These are phyloP conservation scores for Poecile montanus DNA, from an alignment of 2,797 vertebrate genomes.

Conservation along the genomic window DNA sequence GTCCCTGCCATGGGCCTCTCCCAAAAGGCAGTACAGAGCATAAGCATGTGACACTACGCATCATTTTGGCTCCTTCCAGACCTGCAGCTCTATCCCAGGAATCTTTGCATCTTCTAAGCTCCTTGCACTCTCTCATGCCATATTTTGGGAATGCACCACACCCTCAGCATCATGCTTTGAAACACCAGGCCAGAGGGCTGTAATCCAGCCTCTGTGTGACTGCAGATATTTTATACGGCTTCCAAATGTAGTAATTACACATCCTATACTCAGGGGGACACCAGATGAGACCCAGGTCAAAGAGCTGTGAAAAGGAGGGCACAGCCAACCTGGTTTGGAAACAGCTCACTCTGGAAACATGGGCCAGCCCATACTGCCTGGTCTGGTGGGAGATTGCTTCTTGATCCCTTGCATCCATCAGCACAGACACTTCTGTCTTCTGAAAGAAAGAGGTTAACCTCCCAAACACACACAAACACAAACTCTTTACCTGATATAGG, in stretches of 20 bases:
- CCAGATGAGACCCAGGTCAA: background rate
- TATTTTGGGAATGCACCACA: background rate
- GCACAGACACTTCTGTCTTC: background rate
- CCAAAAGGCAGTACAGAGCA: background rate
- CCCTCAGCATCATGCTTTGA: background rate
- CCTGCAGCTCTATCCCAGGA: background rate
- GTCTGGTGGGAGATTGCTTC: background rate
- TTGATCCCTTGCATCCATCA: background rate
- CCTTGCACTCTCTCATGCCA: background rate
- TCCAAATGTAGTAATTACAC: background rate
- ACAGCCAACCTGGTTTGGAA: background rate
- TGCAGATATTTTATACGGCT: background rate
- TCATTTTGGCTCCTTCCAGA: background rate
- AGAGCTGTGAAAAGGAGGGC: background rate
- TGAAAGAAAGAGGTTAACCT: background rate
- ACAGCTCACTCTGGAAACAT: background rate
- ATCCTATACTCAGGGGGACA: background rate
- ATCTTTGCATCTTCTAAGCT: background rate
- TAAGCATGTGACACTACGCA: background rate
- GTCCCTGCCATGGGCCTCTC: background rate
- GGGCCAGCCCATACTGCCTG: background rate
- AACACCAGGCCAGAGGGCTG: background rate
- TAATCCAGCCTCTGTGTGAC: background rate
- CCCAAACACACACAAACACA: background rate
- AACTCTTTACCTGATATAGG: slow-evolving; percentile 88